Evolutionary conservation across 1,140 invertebrate genomes (phyloP).

Genomic region (Nylanderia fulva): DNA sequence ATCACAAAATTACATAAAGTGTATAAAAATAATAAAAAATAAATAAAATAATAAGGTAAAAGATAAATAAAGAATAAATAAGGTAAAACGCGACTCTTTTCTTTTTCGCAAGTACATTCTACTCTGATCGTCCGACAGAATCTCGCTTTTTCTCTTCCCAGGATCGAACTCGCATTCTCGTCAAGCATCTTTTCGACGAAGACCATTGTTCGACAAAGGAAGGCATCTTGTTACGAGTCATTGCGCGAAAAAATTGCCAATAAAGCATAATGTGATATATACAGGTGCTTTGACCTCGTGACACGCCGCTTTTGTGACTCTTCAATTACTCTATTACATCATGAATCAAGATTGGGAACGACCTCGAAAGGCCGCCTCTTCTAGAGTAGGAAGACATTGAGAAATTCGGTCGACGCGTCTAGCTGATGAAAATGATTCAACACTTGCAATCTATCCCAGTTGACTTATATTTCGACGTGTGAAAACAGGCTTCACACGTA

Average conservation of each 20-base stretch:
- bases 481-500: not conserved
- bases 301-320: slow-evolving; percentile 50
- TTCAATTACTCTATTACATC: slow-evolving; percentile 56
- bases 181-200: slow-evolving; percentile 18
- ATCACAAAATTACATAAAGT: too few species aligned
- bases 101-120: slow-evolving; percentile 21
- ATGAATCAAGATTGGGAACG: slow-evolving; percentile 35
- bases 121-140: not conserved
- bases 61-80: not conserved
- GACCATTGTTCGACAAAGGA: slow-evolving; percentile 39
- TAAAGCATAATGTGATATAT: slow-evolving; percentile 37
- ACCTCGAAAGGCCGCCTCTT: slow-evolving; percentile 59
- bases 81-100: not conserved
- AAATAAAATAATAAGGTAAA: too few species aligned
- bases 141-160: slow-evolving; percentile 22
- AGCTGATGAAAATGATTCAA: slow-evolving; percentile 41
- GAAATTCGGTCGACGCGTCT: slow-evolving; percentile 26
- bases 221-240: slow-evolving; percentile 53
- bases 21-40: slow-evolving; percentile 18
- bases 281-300: slow-evolving; percentile 61
- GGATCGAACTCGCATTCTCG: not conserved
- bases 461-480: not conserved
- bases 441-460: not conserved
- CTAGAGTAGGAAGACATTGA: not conserved
- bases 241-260: slow-evolving; percentile 60